Evolutionary conservation across 2,113 vertebrate species (phyloP).

Genomic region (Addax nasomaculatus): DNA sequence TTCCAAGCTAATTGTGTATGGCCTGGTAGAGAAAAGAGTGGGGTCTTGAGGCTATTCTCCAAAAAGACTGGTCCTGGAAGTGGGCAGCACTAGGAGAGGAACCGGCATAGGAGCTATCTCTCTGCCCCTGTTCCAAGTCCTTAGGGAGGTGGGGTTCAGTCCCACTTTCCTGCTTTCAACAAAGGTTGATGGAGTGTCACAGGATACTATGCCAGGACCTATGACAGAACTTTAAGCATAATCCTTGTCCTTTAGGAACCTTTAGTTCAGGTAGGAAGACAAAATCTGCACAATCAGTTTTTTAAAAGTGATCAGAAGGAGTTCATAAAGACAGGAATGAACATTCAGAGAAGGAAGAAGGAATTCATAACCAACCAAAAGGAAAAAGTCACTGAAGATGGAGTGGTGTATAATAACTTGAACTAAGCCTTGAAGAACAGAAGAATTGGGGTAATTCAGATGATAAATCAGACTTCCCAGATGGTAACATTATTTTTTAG

Average conservation of each 20-base stretch:
- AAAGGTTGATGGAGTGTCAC: not conserved
- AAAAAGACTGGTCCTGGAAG: not conserved
- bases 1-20: not conserved
- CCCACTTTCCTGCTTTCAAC: not conserved
- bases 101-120: not conserved
- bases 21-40: not conserved
- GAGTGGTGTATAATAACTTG: not conserved
- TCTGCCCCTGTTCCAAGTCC: not conserved
- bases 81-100: not conserved
- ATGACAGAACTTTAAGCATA: not conserved
- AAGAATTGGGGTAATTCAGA: not conserved
- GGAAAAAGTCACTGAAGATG: not conserved
- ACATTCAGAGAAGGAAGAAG: not conserved
- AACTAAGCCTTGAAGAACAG: slow-evolving; percentile 19
- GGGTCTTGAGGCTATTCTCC: not conserved
- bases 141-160: not conserved
- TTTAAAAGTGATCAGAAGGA: not conserved
- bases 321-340: not conserved
- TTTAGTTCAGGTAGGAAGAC: not conserved
- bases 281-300: not conserved
- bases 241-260: not conserved
- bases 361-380: not conserved
- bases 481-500: slow-evolving; percentile 34
- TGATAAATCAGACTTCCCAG: slow-evolving; percentile 39
- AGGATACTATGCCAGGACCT: not conserved